Evolutionary conservation across 2,888 invertebrate genomes (phyloP).

Genomic region (Drosophila borborema): DNA sequence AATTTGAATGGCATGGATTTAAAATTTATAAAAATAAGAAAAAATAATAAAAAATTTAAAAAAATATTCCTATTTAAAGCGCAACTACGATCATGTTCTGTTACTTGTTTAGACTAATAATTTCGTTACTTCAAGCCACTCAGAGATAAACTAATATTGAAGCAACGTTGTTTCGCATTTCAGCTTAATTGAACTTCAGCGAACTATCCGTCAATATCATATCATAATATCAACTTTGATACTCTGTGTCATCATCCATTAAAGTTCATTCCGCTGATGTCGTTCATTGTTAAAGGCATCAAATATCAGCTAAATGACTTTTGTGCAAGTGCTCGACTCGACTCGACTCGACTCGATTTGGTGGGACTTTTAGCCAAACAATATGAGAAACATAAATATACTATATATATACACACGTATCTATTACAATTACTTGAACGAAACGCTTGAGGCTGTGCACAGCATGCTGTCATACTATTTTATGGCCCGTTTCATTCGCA

Average conservation of each 20-base stretch:
- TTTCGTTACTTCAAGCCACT: not conserved
- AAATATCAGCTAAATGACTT: conserved; percentile 29
- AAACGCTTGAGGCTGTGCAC: conserved; percentile 6
- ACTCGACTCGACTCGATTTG: not conserved
- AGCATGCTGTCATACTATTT: conserved; percentile 40
- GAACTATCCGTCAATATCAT: conserved; percentile 4
- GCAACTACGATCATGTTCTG: not conserved
- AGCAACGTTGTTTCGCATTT: not conserved
- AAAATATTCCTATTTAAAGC: no score
- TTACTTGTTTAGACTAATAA: not conserved
- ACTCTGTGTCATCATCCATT: conserved; percentile 9
- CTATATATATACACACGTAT: conserved; percentile 16
- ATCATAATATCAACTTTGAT: conserved; percentile 14
- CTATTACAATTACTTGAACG: conserved; percentile 28
- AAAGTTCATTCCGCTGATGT: conserved; percentile 15
- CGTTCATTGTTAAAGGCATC: conserved; percentile 29
- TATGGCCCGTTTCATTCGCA: conserved; percentile 27
- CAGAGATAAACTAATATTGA: not conserved
- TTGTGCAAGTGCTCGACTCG: conserved; percentile 4
- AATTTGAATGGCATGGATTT: no score
- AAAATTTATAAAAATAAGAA: no score
- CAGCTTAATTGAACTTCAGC: conserved; percentile 2
- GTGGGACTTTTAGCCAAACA: conserved; percentile 15
- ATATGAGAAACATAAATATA: conserved; percentile 5
- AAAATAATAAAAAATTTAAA: no score